phyloP scores from a whole-genome alignment of 2,888 invertebrate genomes.

The Cryptus armator region DNA sequence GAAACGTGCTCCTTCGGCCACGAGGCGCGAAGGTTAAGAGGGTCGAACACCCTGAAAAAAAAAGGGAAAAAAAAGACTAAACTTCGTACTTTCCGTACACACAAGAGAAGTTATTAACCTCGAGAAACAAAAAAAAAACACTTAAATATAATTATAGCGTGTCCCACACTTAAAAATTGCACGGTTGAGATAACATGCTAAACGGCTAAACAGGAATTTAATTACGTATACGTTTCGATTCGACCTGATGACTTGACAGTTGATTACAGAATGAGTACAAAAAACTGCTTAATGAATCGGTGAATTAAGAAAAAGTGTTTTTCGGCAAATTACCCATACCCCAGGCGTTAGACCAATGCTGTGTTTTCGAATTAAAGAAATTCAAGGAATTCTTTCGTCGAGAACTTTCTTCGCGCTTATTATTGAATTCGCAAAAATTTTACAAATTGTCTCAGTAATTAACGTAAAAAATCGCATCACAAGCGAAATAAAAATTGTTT shows the following conservation, averaged over 20 bases:
- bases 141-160: constrained; percentile 1
- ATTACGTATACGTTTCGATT: constrained; percentile 1
- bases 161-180: constrained; percentile 7
- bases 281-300: neutral
- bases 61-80: neutral
- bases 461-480: no score
- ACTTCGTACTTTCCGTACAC: constrained; percentile 8
- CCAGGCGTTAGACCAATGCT: no score
- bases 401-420: no score
- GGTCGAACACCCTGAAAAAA: constrained; percentile 11
- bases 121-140: neutral
- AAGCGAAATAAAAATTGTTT: no score
- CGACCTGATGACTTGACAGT: neutral
- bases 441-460: no score
- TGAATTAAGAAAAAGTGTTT: no score
- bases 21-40: constrained; percentile 6
- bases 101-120: constrained; percentile 6
- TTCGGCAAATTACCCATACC: no score
- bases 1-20: constrained; percentile 38
- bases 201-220: neutral
- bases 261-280: neutral
- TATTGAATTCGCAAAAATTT: no score
- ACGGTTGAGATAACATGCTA: constrained; percentile 4
- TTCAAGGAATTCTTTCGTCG: no score
- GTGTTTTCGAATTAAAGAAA: no score